Base-by-base conservation (phyloP, 1,140 invertebrate species). In the Lerema accius region DNA sequence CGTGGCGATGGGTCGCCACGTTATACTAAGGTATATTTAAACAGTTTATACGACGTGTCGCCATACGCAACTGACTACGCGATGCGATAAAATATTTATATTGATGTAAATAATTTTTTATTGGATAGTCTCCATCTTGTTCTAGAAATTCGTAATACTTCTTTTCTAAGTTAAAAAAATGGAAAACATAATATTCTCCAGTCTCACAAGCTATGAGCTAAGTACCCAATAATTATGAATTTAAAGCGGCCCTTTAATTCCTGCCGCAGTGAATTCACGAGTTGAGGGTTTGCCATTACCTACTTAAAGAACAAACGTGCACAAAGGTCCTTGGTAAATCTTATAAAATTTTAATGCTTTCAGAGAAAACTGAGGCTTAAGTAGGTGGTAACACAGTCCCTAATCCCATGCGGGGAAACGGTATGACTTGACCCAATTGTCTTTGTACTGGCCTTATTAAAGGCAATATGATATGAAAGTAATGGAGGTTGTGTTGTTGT, bases 381-480 rank as follows among this genome's bases (percentile, higher is more conserved):
- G 23, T 2, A 28, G 7, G 4, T 14, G 1, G 14, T 13, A 13
- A 23, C 14, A 55, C 17, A 16, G 51, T 19, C 14, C 15, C 13
- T 28, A 28, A 43, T 55, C 7, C 16, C 37, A 19, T n/a, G n/a
- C n/a, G n/a, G n/a, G n/a, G n/a, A 39, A 19, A 14, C 13, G 11
- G 39, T 11, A 55, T 15, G 39, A 42, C 51, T 56, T 43, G 39
- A 56, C 53, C 53, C 53, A 58, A 32, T 58, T 58, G 42, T 28
- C 53, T 56, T 49, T 43, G 53, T 45, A 56, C 53, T 56, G 40
- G 32, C 53, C 53, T 56, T 56, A 45, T 56, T 56, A 43, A 56
- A 56, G 39, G 53, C 40, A 56, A 56, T 56, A 43, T 56, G 51
- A 56, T 56, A 56, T 56, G 53, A 45, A 56, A 56, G 23, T 56